Base-by-base conservation (phyloP, 2,888 invertebrate species). In the Pherbina coryleti region DNA sequence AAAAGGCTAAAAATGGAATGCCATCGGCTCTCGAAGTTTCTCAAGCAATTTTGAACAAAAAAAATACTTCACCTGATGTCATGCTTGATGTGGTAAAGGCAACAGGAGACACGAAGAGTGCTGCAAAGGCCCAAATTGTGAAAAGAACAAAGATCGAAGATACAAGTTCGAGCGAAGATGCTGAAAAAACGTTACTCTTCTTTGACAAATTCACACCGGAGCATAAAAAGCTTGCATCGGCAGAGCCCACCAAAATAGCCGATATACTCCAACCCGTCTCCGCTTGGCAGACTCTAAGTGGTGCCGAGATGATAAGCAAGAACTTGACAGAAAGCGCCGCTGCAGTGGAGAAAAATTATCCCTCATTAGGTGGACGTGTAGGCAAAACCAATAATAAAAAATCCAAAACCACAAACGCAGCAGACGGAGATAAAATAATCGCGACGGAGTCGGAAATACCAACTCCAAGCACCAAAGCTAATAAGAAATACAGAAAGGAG, bases 271-370 rank as follows among this genome's bases (percentile, higher is more conserved):
- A 67, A 62, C 51, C 80, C 31, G 77, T 79, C 22, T 82, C 80
- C 5, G 83, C 81, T 7, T 85, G 85, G 85, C 82, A 83, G 67
- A 79, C 80, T 3, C 44, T 85, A n/a, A 82, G 81, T 28, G 83
- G 79, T 7, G 79, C 80, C 0, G 82, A 81, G n/a, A 78, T 82
- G 70, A 80, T 84, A 49, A 74, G 72, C 57, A 83, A 80, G 66
- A 77, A 80, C 31, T 60, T 81, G 8, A 62, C 55, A 49, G 5
- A 66, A 14, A 73, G 25, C 55, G 11, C n/a, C 37, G 49, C 62
- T 4, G 22, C 70, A 37, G 62, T 17, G n/a, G 74, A 74, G 34
- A 76, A n/a, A 8, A 78, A 81, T n/a, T 82, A 80, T 70, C 80
- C 83, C 9, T 79, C 22, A n/a, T 14, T 37, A 22, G 44, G 37